These are phyloP conservation scores for Papilio aristodemus DNA, from an alignment of 1,140 invertebrate genomes.

Conservation along the genomic window DNA sequence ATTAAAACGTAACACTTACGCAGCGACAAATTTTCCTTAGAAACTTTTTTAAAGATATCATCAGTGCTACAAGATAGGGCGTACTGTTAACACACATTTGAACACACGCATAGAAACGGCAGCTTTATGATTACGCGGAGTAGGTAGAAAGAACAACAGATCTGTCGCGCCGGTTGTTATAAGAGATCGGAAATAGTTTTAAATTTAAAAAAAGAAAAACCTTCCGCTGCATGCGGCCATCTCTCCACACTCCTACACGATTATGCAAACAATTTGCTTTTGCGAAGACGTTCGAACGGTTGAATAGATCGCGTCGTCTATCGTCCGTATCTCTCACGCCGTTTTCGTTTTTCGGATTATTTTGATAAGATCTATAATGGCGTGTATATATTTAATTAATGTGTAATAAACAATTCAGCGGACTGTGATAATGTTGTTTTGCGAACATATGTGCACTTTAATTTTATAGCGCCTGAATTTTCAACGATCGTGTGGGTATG, in stretches of 20 bases:
- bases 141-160: constrained; percentile 18
- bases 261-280: constrained; percentile 52
- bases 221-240: constrained; percentile 40
- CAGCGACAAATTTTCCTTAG: constrained; percentile 52
- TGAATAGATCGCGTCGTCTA: constrained; percentile 26
- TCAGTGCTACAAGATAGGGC: constrained; percentile 24
- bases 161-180: constrained; percentile 46
- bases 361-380: constrained; percentile 30
- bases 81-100: constrained; percentile 32
- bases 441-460: constrained; percentile 19
- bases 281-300: constrained; percentile 41
- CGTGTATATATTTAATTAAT: constrained; percentile 16
- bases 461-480: constrained; percentile 19
- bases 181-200: constrained; percentile 47
- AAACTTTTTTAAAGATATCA: constrained; percentile 57
- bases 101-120: constrained; percentile 16
- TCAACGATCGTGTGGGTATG: constrained; percentile 5
- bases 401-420: constrained; percentile 14
- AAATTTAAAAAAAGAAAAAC: constrained; percentile 46
- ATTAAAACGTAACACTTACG: constrained; percentile 45
- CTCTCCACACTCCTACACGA: constrained; percentile 30
- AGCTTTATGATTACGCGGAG: constrained; percentile 15
- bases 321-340: constrained; percentile 4
- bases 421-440: constrained; percentile 22
- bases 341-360: constrained; percentile 25